phyloP scores from a whole-genome alignment of 2,888 invertebrate species.

The Odontothrips loti region DNA sequence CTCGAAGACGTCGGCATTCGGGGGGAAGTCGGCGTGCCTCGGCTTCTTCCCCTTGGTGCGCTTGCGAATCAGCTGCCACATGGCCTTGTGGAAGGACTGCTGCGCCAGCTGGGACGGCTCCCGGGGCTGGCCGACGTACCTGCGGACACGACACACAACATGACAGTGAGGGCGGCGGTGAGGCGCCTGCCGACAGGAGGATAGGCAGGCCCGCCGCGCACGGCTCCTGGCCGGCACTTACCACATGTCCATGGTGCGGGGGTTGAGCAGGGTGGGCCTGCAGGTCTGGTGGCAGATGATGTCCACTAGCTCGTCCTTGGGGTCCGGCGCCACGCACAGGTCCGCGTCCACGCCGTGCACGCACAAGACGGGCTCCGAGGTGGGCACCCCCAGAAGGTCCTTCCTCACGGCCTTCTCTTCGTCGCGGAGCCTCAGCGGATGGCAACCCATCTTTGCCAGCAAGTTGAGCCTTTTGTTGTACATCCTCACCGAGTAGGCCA shows the following conservation, averaged over 20 bases:
- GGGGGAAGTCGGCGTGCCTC: neutral
- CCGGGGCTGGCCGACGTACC: slow-evolving; percentile 2
- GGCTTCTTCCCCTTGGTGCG: neutral
- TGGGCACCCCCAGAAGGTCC: neutral
- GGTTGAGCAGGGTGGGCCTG: slow-evolving; percentile 18
- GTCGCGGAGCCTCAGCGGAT: neutral
- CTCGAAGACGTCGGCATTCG: neutral
- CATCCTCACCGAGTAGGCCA: neutral
- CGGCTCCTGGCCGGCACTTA: neutral
- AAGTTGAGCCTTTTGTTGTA: neutral
- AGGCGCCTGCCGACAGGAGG: neutral
- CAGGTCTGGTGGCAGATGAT: neutral
- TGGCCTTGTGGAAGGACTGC: slow-evolving; percentile 21
- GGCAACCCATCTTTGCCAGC: neutral
- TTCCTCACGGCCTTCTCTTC: slow-evolving; percentile 7
- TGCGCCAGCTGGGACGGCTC: neutral
- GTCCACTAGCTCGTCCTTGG: neutral
- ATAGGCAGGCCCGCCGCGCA: neutral
- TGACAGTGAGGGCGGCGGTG: too few species aligned
- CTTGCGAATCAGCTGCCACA: slow-evolving; percentile 10
- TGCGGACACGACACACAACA: neutral
- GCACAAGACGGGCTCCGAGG: neutral
- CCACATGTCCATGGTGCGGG: slow-evolving; percentile 12
- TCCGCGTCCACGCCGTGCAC: slow-evolving; percentile 5
- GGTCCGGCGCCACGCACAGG: neutral